Conservation (phyloP, 23 tunicate genomes). For the Ascidia mentula region DNA sequence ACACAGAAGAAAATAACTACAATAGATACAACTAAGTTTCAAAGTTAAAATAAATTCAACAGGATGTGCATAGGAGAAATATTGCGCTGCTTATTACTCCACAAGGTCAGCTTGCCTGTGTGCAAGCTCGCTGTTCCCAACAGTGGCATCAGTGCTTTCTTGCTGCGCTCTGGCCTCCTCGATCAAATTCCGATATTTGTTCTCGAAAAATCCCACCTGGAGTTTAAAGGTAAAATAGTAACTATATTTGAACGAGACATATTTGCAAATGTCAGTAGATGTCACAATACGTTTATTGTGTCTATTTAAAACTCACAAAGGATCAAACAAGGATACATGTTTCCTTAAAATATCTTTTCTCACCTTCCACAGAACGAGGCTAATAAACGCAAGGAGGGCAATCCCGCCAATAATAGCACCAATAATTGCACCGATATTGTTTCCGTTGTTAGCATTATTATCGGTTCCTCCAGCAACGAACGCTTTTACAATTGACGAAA, state of each 20-base stretch:
- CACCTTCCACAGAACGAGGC: slow-evolving; percentile 7
- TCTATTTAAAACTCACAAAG: no score
- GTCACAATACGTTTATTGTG: no score
- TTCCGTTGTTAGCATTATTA: background rate
- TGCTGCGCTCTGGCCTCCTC: background rate
- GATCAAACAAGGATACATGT: background rate
- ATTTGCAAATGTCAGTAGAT: no score
- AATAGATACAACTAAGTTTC: no score
- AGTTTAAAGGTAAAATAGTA: no score
- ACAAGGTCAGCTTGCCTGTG: background rate
- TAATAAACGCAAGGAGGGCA: background rate
- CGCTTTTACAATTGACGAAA: background rate
- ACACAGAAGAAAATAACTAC: no score
- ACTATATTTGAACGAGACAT: no score
- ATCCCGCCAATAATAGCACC: slow-evolving; percentile 13
- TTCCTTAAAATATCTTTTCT: no score
- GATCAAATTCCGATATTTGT: background rate
- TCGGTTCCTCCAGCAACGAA: background rate
- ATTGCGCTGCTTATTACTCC: background rate
- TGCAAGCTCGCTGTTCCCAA: background rate
- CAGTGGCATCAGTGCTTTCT: background rate
- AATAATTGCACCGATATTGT: slow-evolving; percentile 2
- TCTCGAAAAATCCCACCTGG: background rate
- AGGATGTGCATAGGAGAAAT: no score
- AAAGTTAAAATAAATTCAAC: no score